Evolutionary conservation across 2,797 vertebrate genomes (phyloP).

Genomic region (Lepilemur septentrionalis): DNA sequence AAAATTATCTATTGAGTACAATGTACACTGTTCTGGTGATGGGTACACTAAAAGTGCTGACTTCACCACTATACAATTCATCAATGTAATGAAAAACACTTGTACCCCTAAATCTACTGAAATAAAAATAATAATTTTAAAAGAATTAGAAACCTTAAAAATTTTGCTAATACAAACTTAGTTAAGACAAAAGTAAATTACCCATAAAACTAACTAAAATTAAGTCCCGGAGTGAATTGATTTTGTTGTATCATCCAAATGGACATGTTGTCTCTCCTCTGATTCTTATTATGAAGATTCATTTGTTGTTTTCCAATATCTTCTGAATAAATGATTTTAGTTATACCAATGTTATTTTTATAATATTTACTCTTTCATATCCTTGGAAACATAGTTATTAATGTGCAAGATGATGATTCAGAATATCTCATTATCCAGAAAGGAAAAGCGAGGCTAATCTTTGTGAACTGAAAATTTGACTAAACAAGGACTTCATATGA

Average conservation of each 20-base stretch:
- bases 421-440: neutral
- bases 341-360: neutral
- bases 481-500: neutral
- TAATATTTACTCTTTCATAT: neutral
- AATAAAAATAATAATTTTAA: neutral
- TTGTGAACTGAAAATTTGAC: neutral
- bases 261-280: neutral
- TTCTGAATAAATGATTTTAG: neutral
- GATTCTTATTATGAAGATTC: neutral
- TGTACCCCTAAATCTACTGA: neutral
- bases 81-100: neutral
- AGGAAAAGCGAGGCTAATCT: neutral
- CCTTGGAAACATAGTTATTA: neutral
- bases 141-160: neutral
- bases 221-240: neutral
- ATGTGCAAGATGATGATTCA: neutral
- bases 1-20: neutral
- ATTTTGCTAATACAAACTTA: neutral
- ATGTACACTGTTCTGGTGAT: neutral
- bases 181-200: neutral
- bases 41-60: neutral
- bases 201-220: neutral
- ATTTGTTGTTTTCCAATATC: neutral
- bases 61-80: neutral
- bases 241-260: neutral